Evolutionary conservation across 2,888 invertebrate species (phyloP).

Genomic region (Heliconius sara): DNA sequence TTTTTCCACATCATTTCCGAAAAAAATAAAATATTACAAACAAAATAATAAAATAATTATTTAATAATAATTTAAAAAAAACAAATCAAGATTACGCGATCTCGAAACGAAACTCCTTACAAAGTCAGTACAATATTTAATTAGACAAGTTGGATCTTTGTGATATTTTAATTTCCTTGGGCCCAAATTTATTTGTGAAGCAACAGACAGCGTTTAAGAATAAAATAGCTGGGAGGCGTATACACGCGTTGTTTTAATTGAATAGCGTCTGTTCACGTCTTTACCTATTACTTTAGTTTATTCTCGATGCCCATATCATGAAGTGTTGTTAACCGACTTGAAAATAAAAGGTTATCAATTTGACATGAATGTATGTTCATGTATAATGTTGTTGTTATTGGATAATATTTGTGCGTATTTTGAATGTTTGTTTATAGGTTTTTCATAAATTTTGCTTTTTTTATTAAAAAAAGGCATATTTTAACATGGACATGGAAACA

Average conservation of each 20-base stretch:
- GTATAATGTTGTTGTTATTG: too few species aligned
- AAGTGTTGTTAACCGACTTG: background rate
- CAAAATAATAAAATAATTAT: background rate
- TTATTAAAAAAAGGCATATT: too few species aligned
- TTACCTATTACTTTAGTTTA: conserved; percentile 1
- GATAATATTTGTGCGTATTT: background rate
- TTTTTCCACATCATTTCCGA: background rate
- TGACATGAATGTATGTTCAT: too few species aligned
- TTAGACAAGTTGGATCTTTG: conserved; percentile 30
- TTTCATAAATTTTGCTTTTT: too few species aligned
- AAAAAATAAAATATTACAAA: background rate
- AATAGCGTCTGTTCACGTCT: conserved; percentile 10
- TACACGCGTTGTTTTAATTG: conserved; percentile 10
- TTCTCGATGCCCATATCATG: background rate
- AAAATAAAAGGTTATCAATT: background rate
- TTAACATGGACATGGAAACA: too few species aligned
- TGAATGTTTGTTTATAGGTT: background rate
- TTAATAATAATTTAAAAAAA: background rate
- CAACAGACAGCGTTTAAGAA: conserved; percentile 4
- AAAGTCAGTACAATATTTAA: conserved; percentile 38
- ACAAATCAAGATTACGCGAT: background rate
- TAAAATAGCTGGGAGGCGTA: conserved; percentile 13
- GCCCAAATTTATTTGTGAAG: conserved; percentile 31
- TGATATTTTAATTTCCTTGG: conserved; percentile 35
- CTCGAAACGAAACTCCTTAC: conserved; percentile 26